phyloP scores from a whole-genome alignment of 2,113 vertebrate species.

The Gallinago undulata region DNA sequence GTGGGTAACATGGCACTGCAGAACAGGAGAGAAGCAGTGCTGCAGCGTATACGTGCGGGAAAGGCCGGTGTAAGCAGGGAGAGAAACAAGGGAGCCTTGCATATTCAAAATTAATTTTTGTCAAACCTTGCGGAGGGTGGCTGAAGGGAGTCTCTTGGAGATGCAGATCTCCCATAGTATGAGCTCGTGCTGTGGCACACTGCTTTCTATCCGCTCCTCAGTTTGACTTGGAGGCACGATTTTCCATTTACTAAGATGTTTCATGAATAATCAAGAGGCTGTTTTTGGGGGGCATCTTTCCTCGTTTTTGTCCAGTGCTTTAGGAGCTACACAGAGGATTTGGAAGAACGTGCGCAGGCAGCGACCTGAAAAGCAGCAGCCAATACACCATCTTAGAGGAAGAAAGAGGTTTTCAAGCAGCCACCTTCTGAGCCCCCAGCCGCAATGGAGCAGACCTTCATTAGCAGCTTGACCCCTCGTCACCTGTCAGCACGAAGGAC shows the following conservation, averaged over 20 bases:
- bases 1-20: conserved; percentile 31
- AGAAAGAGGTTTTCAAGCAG: conserved; percentile 35
- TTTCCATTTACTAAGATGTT: conserved; percentile 15
- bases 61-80: conserved; percentile 9
- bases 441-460: conserved; percentile 43
- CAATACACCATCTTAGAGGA: not conserved
- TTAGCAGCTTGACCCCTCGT: conserved; percentile 62
- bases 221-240: not conserved
- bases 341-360: not conserved
- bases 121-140: conserved; percentile 30
- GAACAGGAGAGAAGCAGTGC: conserved; percentile 5
- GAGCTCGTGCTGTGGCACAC: not conserved
- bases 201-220: not conserved
- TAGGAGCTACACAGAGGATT: not conserved
- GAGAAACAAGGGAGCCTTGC: not conserved
- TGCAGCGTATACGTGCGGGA: not conserved
- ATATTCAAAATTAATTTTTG: conserved; percentile 47
- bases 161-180: not conserved
- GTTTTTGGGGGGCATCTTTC: not conserved
- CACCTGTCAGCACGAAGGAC: conserved; percentile 26
- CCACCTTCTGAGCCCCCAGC: conserved; percentile 40
- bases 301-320: conserved; percentile 6
- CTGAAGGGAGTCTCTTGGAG: not conserved
- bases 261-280: not conserved
- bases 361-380: not conserved